Evolutionary conservation across 2,888 invertebrate genomes (phyloP), one percentile per base, ranked within the genome.

Genomic region (Zelleria hepariella): DNA sequence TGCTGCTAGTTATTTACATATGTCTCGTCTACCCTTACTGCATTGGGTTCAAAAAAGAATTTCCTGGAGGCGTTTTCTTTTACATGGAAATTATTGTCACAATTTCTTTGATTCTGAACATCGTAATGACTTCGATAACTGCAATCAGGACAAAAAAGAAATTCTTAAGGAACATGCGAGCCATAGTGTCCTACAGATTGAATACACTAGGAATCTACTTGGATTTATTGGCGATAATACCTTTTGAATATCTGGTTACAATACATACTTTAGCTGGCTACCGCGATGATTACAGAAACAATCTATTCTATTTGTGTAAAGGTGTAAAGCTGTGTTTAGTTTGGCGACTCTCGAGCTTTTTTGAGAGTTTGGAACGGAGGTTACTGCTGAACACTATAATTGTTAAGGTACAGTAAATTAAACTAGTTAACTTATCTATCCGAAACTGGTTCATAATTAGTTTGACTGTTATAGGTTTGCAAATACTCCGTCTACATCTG

Each of bases 281-380:
- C 65, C 68, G 75, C 24, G 85, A 86, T 59, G 74, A 78, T 59
- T 80, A 82, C 61, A 75, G 78, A 63, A 75, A 82, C 58, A 88
- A 90, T 63, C 73, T 88, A 60, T 90, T 81, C 69, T 83, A 80
- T 67, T 67, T 90, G 49, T 82, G 90, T 61, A 90, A 90, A 74
- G 82, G 90, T n/a, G 81, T 87, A 20, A 87, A 91, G 62, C 72
- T 91, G 5, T 79, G 90, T 63, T 79, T 91, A 49, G 77, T 90
- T 21, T 90, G 90, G 83, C 79, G 90, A 63, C 64, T 90, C 47
- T 82, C 82, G 0, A 80, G 71, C 60, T 86, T 90, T 61, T 88
- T 90, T 63, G 80, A 84, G 62, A 78, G 80, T 51, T 70, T 87
- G 49, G 87, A 90, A 68, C 74, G 76, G 57, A 82, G 80, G 63